A percentile compares a stretch with the other conserved stretches of the same genome.
phyloP scores from a whole-genome alignment of 2,113 vertebrate genomes.

The Corythornis cristatus region DNA sequence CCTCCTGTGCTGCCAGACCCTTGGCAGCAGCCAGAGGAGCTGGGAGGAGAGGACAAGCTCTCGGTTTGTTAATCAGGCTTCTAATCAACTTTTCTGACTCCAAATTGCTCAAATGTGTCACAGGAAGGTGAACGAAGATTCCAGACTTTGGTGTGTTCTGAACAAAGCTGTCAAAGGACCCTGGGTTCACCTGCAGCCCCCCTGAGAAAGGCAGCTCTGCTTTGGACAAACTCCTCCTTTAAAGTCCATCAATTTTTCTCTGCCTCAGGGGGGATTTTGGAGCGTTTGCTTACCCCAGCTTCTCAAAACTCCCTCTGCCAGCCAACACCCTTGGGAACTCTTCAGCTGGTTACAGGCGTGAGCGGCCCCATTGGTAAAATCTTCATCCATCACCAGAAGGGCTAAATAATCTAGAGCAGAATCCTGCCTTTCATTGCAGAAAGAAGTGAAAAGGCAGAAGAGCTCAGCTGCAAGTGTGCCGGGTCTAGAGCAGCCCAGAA shows the following conservation, averaged over 20 bases:
- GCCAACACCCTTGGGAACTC: neutral
- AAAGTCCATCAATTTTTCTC: rapidly evolving
- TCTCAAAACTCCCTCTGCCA: neutral
- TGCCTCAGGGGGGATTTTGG: neutral
- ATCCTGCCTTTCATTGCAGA: neutral
- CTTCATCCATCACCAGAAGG: neutral
- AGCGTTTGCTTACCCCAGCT: neutral
- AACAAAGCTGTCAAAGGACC: neutral
- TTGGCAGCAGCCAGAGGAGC: neutral
- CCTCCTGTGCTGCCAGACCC: rapidly evolving
- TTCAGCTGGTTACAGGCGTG: neutral
- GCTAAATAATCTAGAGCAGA: neutral
- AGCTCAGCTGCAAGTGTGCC: rapidly evolving
- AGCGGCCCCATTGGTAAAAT: neutral
- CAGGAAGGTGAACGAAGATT: neutral
- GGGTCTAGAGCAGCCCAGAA: neutral
- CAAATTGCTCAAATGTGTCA: neutral
- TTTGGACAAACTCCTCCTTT: neutral
- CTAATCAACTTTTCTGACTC: neutral
- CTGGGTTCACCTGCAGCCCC: neutral
- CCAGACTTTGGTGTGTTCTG: neutral
- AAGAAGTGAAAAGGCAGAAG: neutral
- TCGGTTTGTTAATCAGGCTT: rapidly evolving
- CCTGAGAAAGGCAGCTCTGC: rapidly evolving
- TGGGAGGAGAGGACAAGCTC: neutral